Evolutionary conservation across 2,113 vertebrate genomes (phyloP), one percentile per base, ranked within the genome.

Genomic region (Tachuris rubrigastra): DNA sequence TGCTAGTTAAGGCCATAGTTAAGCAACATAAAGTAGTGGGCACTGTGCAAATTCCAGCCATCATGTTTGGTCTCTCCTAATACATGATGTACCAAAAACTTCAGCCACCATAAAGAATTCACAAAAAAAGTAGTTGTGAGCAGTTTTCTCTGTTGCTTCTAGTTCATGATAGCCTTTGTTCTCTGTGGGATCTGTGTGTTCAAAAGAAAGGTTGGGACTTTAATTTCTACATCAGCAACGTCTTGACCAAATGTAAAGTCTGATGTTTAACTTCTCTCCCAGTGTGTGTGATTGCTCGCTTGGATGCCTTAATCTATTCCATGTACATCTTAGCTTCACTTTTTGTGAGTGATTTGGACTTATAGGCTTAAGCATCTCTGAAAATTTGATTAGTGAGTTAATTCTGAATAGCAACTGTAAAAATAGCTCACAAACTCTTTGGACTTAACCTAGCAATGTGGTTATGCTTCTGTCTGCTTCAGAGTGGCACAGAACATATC

Each of bases 51-150:
- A 56, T 86, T 72, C 69, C 37, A 52, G 12, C 8, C 20, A 11
- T 33, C 0, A 0, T 77, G 13, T 72, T 67, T 74, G 11, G 11
- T 8, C 31, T 69, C n/a, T 68, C 9, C 33, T 47, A 60, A 58
- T 47, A 62, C 3, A 41, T 14, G 17, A 41, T 31, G 23, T 15
- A 37, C n/a, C 21, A 31, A 81, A 77, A 55, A 52, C 35, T 77
- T 80, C 20, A 84, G 6, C 33, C 44, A 55, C 37, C 22, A 9
- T 41, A 50, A 89, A 46, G 62, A 50, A 80, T 76, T 65, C 66
- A 42, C 27, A 20, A n/a, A 27, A 27, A 78, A 59, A 47, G n/a
- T 53, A 50, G 25, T 31, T 87, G 22, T 1, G 1, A 78, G 37
- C 24, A 31, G 59, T 66, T 89, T 81, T 74, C 16, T 87, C 41